phyloP scores from a whole-genome alignment of 37 sponge, comb jelly and placozoan species.

The Petrosia ficiformis region DNA sequence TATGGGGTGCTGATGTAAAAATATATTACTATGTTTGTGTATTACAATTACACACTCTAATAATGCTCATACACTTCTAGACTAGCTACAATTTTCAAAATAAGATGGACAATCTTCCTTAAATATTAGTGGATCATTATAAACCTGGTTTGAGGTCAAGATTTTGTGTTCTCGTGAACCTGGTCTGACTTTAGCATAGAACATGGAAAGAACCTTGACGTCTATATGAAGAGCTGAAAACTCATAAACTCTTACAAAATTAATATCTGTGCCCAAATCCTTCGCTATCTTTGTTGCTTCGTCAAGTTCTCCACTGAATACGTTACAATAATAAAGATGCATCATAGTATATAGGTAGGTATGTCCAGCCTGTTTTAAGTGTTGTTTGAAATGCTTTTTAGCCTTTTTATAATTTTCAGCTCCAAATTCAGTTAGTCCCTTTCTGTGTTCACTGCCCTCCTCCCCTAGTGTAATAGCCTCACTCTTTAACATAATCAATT shows the following conservation, averaged over 20 bases:
- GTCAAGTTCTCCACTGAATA: neutral
- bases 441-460: neutral
- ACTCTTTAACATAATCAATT: neutral
- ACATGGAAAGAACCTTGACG: neutral
- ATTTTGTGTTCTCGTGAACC: neutral
- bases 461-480: neutral
- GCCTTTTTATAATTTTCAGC: neutral
- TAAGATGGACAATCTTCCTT: too few relatives aligned
- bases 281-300: neutral
- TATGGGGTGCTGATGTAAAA: too few relatives aligned
- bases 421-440: neutral
- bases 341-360: neutral
- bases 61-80: too few relatives aligned
- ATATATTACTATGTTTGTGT: too few relatives aligned
- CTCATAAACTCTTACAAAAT: neutral
- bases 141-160: too few relatives aligned
- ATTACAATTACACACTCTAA: too few relatives aligned
- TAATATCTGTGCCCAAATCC: neutral
- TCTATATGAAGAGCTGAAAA: neutral
- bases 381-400: neutral
- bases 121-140: too few relatives aligned
- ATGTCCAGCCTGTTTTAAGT: neutral
- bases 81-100: too few relatives aligned
- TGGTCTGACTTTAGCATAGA: neutral
- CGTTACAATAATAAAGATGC: neutral